Percentiles rank a stretch among this genome's conserved stretches.
Evolutionary conservation across 2,888 invertebrate genomes (phyloP).

Genomic region (Eubasilissa splendida): DNA sequence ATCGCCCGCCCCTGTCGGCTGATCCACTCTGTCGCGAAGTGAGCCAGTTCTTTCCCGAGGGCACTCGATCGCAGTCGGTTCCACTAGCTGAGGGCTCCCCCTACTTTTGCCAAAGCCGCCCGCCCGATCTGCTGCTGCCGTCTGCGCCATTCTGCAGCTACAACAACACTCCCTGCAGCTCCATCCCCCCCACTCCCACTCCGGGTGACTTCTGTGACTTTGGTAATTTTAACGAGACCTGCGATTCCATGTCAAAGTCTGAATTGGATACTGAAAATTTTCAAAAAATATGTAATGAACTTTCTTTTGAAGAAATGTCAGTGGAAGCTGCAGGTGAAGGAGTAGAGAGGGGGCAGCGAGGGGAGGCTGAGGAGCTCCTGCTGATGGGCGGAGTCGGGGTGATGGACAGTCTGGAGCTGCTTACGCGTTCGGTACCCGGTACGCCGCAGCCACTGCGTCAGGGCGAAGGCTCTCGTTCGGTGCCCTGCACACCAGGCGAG

Average conservation of each 20-base stretch:
- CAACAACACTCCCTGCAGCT: conserved; percentile 75
- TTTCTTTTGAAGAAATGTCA: conserved; percentile 68
- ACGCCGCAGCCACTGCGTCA: conserved; percentile 69
- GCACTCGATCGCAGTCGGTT: conserved; percentile 83
- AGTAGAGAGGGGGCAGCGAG: background rate
- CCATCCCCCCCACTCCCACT: conserved; percentile 79
- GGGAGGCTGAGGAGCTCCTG: conserved; percentile 18
- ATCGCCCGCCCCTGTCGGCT: conserved; percentile 66
- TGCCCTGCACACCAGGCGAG: conserved; percentile 82
- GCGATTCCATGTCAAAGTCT: conserved; percentile 69
- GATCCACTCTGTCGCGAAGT: conserved; percentile 75
- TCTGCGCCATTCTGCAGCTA: conserved; percentile 66
- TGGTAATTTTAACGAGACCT: conserved; percentile 73
- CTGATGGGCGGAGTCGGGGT: background rate
- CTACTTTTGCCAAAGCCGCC: conserved; percentile 58
- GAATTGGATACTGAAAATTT: conserved; percentile 75
- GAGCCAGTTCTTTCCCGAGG: conserved; percentile 73
- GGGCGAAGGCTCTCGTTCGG: conserved; percentile 78
- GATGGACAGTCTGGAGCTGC: conserved; percentile 18
- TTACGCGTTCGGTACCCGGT: conserved; percentile 76
- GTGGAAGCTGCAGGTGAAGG: conserved; percentile 60
- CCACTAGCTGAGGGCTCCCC: conserved; percentile 77
- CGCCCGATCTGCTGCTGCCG: conserved; percentile 6
- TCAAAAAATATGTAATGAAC: conserved; percentile 77
- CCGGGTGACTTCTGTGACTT: conserved; percentile 83